Evolutionary conservation across 1,140 invertebrate species (phyloP), one percentile per base, ranked within the genome.

Genomic region (Drosophila micromelanica): DNA sequence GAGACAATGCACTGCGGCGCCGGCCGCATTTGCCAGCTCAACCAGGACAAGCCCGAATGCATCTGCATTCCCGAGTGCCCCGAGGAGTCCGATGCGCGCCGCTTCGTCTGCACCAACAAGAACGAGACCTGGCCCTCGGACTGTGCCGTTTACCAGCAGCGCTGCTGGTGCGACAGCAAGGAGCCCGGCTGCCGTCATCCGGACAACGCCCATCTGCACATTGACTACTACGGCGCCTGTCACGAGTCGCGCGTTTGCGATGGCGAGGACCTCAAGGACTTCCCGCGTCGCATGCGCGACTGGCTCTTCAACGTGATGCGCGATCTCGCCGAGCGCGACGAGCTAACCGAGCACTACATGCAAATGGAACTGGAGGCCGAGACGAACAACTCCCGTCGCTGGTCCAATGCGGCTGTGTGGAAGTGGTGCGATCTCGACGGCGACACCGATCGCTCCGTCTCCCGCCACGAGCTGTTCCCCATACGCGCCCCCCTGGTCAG

Each of bases 261-360:
- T 27, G 94, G 95, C 37, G 96, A 96, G 64, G 97, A 98, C 92
- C 96, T 98, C 95, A 93, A 94, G 5, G 97, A 98, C 93, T 98
- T 98, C 92, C 97, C 97, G 17, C 94, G 97, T 20, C 94, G 98
- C 78, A 99, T 99, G 98, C 95, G 97, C 43, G 98, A 99, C 85
- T 99, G 98, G 98, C 94, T 99, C 6, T 99, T 98, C 94, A 98
- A 98, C 93, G 96, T 98, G 55, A 98, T 98, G 97, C 95, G 97
- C 65, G 98, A 98, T 93, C 93, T 98, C 91, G 98, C 98, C 54
- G 97, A 98, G 90, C 94, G 97, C 76, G 94, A 96, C 84, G 97
- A 98, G 92, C 93, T 98, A 3, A 95, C 96, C n/a, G 94, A 95
- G 5, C 94, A 98, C 89, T 98, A 96, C 89, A 93, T 97, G 90